These are phyloP conservation scores for Dasypus novemcinctus DNA, from an alignment of 2,113 vertebrate species.

Conservation along the genomic window DNA sequence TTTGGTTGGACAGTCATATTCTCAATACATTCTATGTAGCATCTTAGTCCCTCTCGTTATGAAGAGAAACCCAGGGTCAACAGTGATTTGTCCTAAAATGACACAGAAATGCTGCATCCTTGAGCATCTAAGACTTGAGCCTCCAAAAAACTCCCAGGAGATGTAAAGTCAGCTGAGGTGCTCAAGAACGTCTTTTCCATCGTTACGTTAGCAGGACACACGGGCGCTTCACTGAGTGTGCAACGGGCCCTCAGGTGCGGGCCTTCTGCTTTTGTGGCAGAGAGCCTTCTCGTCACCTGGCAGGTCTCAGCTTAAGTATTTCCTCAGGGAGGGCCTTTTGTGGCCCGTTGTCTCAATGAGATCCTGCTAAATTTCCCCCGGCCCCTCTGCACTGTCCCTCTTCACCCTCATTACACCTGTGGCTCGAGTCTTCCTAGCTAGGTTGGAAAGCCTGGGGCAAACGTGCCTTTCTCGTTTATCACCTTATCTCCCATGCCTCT, in stretches of 20 bases:
- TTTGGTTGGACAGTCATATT: accelerated
- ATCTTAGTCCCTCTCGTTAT: neutral
- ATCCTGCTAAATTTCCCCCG: accelerated
- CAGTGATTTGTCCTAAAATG: neutral
- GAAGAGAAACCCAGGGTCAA: neutral
- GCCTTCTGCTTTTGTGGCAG: neutral
- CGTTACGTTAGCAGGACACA: accelerated
- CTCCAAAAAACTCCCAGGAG: neutral
- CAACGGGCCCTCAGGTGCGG: accelerated
- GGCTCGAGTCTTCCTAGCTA: neutral
- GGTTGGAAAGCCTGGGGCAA: neutral
- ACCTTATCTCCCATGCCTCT: neutral
- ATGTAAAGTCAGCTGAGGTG: neutral
- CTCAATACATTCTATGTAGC: too few species aligned
- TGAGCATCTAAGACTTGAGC: neutral
- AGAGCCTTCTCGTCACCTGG: neutral
- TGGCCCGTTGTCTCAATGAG: neutral
- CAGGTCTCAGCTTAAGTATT: neutral
- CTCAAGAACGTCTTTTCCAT: neutral
- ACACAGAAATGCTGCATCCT: neutral
- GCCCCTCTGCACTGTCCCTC: accelerated
- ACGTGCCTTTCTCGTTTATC: neutral
- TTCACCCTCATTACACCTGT: neutral
- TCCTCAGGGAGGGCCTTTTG: neutral
- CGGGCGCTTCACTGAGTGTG: accelerated